Evolutionary conservation across 2,797 vertebrate species (phyloP).

Genomic region (Eupleurogrammus muticus): DNA sequence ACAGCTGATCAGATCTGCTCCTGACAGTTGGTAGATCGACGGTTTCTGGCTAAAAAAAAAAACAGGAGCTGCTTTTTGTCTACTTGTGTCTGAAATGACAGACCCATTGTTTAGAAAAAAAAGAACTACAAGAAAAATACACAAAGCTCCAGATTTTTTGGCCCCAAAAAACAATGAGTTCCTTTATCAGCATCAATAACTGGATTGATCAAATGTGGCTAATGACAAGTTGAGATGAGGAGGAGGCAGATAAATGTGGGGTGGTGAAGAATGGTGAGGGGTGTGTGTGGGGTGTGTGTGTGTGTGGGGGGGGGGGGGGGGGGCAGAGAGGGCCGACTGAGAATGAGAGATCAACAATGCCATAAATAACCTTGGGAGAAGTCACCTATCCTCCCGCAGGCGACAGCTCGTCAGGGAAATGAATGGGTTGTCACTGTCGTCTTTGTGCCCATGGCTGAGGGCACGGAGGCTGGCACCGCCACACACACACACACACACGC

Average conservation of each 20-base stretch:
- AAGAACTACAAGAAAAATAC: background rate
- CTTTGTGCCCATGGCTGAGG: constrained; percentile 89
- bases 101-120: background rate
- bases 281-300: constrained; percentile 32
- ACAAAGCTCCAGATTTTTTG: no score
- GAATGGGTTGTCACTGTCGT: constrained; percentile 95
- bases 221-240: constrained; percentile 43
- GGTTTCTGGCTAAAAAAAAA: background rate
- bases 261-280: constrained; percentile 29
- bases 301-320: constrained; percentile 13
- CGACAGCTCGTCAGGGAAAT: constrained; percentile 96
- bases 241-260: constrained; percentile 42
- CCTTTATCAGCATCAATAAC: constrained; percentile 38
- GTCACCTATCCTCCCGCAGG: constrained; percentile 87
- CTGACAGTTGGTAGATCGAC: background rate
- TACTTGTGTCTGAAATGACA: background rate
- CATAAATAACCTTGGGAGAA: constrained; percentile 88
- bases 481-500: constrained; percentile 17
- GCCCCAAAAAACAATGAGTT: background rate
- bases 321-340: constrained; percentile 46
- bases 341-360: constrained; percentile 82
- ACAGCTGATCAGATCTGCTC: background rate
- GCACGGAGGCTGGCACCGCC: constrained; percentile 88
- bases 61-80: background rate
- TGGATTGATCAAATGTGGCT: constrained; percentile 45